A percentile compares a stretch with the other conserved stretches of the same genome.
Conservation (phyloP, 1,140 invertebrate species). For the Akabosia matsudoensis region DNA sequence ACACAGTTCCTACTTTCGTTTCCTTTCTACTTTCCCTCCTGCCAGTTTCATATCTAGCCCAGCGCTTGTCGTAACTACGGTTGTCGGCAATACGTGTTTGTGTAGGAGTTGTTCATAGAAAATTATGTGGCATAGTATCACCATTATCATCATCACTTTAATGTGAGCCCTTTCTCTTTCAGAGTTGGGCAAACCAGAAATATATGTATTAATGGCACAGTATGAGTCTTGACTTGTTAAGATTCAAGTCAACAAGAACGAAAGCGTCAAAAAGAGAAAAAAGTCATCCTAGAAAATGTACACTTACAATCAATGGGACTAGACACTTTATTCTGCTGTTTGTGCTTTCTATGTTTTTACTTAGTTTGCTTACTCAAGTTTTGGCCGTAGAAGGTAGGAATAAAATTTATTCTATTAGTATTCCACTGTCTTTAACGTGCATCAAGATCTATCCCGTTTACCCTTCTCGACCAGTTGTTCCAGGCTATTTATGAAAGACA, state of each 20-base stretch:
- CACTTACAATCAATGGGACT: background rate
- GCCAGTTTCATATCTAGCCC: background rate
- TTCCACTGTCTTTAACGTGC: too few relatives aligned
- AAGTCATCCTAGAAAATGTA: background rate
- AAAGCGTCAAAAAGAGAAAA: constrained; percentile 14
- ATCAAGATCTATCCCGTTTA: too few relatives aligned
- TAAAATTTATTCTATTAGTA: too few relatives aligned
- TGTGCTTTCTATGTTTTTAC: too few relatives aligned
- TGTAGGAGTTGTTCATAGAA: background rate
- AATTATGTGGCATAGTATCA: constrained; percentile 18
- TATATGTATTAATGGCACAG: background rate
- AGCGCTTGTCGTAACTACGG: too few relatives aligned
- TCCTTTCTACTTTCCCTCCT: background rate
- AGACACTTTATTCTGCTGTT: background rate
- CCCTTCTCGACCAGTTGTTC: too few relatives aligned
- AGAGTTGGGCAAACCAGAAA: background rate
- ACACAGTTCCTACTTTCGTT: background rate
- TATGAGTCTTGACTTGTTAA: constrained; percentile 10
- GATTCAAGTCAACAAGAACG: constrained; percentile 18
- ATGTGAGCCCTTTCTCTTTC: background rate
- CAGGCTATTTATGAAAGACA: too few relatives aligned
- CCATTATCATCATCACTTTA: constrained; percentile 2
- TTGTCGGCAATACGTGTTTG: constrained; percentile 3
- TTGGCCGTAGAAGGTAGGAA: too few relatives aligned
- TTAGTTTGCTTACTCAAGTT: too few relatives aligned